Percentiles rank a stretch among this genome's conserved stretches.
These are phyloP conservation scores for Dromaius novaehollandiae DNA, from an alignment of 2,113 vertebrate genomes.

Conservation along the genomic window DNA sequence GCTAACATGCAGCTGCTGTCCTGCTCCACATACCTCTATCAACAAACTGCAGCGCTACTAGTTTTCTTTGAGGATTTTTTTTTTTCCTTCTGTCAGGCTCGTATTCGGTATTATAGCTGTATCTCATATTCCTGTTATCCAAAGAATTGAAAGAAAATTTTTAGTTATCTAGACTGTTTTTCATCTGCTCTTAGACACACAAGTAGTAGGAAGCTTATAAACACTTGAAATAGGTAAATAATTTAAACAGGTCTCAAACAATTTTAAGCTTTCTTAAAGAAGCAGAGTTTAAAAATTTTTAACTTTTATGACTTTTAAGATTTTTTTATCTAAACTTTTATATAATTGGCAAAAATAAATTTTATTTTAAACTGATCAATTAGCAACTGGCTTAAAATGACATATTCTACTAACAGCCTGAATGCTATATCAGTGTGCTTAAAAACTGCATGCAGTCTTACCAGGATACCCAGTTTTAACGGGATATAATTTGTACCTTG, in stretches of 20 bases:
- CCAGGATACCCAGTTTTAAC: neutral
- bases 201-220: neutral
- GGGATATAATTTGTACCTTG: neutral
- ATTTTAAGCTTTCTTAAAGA: neutral
- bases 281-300: neutral
- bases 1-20: slow-evolving; percentile 80
- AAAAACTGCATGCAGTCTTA: neutral
- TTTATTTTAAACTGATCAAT: neutral
- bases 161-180: neutral
- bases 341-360: neutral
- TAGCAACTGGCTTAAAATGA: neutral
- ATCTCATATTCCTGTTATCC: neutral
- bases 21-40: slow-evolving; percentile 57
- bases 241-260: neutral
- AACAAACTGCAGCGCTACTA: neutral
- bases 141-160: too few species aligned
- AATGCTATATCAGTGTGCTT: neutral
- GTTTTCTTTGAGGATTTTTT: neutral
- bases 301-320: neutral
- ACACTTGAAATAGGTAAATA: neutral
- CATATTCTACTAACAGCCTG: neutral
- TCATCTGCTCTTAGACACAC: neutral
- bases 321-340: neutral
- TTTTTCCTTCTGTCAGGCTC: neutral
- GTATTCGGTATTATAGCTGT: neutral